These are phyloP conservation scores for Cichladusa arquata DNA, from an alignment of 2,113 vertebrate genomes.

Conservation along the genomic window DNA sequence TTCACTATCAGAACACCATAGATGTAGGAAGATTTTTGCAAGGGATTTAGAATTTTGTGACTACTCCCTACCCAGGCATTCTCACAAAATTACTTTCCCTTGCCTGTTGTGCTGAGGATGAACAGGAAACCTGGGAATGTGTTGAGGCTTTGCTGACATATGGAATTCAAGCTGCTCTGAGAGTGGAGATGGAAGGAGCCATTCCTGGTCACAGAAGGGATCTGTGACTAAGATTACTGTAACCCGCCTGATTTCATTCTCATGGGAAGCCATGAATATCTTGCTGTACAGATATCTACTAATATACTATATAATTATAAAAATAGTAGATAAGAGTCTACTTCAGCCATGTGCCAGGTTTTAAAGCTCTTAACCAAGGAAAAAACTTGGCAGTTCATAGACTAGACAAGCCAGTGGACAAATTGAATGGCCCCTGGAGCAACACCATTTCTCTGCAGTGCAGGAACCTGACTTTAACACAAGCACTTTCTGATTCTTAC, in stretches of 20 bases:
- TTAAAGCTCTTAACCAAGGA: background rate
- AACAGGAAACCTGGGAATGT: background rate
- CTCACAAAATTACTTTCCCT: background rate
- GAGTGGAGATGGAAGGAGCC: background rate
- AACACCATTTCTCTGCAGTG: background rate
- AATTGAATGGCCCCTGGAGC: accelerated
- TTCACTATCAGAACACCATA: background rate
- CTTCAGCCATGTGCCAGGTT: background rate
- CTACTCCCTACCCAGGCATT: background rate
- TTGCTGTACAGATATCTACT: background rate
- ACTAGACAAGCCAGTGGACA: background rate
- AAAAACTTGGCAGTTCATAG: background rate
- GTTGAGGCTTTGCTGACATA: background rate
- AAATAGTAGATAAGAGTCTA: background rate
- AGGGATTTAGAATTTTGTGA: background rate
- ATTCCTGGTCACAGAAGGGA: background rate
- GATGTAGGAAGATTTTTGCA: background rate
- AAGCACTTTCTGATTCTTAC: background rate
- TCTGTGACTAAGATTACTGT: background rate
- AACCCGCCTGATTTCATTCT: background rate
- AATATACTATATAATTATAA: background rate
- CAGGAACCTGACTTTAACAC: background rate
- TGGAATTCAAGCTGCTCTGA: background rate
- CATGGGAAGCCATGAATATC: background rate
- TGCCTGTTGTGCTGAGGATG: background rate